These are phyloP conservation scores for Phalacrocorax aristotelis DNA, from an alignment of 2,113 vertebrate genomes.

Conservation along the genomic window DNA sequence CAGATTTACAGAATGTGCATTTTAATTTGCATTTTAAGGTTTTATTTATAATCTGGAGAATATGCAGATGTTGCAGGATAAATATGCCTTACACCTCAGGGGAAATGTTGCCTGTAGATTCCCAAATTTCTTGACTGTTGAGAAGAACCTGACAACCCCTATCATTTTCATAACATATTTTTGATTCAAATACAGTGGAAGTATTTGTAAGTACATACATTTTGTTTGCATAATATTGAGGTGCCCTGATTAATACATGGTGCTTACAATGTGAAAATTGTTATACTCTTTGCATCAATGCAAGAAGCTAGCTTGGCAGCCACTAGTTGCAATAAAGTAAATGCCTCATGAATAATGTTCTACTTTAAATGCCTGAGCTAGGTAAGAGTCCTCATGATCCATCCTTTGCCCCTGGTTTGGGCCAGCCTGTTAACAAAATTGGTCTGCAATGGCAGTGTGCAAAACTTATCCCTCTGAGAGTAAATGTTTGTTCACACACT, in stretches of 20 bases:
- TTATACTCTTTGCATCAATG: slow-evolving; percentile 20
- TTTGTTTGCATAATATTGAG: slow-evolving; percentile 56
- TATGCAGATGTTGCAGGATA: not conserved
- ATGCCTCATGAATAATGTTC: slow-evolving; percentile 15
- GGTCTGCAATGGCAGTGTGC: not conserved
- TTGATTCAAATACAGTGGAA: not conserved
- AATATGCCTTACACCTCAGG: not conserved
- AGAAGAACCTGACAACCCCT: not conserved
- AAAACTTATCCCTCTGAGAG: not conserved
- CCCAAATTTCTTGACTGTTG: not conserved
- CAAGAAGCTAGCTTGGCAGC: slow-evolving; percentile 15
- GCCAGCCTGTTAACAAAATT: not conserved
- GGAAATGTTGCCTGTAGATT: not conserved
- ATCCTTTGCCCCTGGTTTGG: not conserved
- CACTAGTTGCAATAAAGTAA: not conserved
- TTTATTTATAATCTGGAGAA: slow-evolving; percentile 17
- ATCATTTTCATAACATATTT: slow-evolving; percentile 1
- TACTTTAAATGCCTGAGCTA: not conserved
- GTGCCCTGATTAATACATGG: slow-evolving; percentile 17
- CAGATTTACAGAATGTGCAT: not conserved
- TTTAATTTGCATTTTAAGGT: slow-evolving; percentile 30
- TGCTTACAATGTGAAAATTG: slow-evolving; percentile 58
- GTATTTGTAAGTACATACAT: not conserved
- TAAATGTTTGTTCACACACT: not conserved
- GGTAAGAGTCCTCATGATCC: not conserved